These are phyloP conservation scores for Semaprochilodus insignis DNA, from an alignment of 2,797 vertebrate genomes.

Conservation along the genomic window DNA sequence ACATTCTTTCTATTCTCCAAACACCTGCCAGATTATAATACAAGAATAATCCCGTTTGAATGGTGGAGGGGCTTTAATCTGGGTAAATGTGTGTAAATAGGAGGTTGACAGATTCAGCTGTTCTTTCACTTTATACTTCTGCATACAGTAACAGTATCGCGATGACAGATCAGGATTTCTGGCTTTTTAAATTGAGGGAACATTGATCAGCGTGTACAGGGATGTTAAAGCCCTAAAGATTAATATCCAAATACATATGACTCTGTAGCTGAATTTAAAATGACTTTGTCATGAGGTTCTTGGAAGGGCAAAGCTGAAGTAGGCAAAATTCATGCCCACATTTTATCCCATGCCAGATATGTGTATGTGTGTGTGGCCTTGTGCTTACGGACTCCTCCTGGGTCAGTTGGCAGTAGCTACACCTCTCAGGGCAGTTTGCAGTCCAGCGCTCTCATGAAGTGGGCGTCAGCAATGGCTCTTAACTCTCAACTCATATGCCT, in stretches of 20 bases:
- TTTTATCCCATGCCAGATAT: neutral
- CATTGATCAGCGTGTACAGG: too few relatives aligned
- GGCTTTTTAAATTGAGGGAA: too few relatives aligned
- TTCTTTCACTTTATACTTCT: too few relatives aligned
- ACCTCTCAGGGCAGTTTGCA: neutral
- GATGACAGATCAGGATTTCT: too few relatives aligned
- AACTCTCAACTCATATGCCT: too few relatives aligned
- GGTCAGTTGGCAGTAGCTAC: slow-evolving; percentile 7
- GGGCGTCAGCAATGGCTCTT: neutral
- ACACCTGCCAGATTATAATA: too few relatives aligned
- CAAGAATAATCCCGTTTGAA: too few relatives aligned
- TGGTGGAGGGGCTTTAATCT: too few relatives aligned
- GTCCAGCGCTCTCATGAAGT: neutral
- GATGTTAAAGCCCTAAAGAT: neutral
- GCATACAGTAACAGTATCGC: too few relatives aligned
- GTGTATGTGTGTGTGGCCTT: neutral
- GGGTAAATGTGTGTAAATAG: too few relatives aligned
- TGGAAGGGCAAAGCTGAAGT: slow-evolving; percentile 18
- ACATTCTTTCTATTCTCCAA: too few relatives aligned
- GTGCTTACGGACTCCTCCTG: neutral
- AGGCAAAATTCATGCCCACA: neutral
- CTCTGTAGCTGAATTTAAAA: slow-evolving; percentile 12
- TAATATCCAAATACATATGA: neutral
- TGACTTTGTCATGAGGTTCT: neutral
- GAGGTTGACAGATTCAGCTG: too few relatives aligned